Evolutionary conservation across 2,888 invertebrate species (phyloP).

Genomic region (Troides helena): DNA sequence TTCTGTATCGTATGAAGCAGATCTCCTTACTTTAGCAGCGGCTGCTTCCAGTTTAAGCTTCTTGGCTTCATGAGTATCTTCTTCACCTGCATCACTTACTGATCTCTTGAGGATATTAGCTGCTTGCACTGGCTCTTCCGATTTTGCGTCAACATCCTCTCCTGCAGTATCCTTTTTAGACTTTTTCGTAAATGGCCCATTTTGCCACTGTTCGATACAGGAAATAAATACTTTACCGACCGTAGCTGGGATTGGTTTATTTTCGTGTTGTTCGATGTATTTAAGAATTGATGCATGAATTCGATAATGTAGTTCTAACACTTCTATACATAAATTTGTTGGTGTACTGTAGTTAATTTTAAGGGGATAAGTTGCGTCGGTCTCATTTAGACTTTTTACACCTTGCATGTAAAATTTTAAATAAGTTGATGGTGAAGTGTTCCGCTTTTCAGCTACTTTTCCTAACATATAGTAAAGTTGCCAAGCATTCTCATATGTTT

Average conservation of each 20-base stretch:
- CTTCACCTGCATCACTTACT: constrained; percentile 71
- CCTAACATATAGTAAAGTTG: constrained; percentile 97
- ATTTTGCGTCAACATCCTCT: constrained; percentile 52
- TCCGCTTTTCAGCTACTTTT: constrained; percentile 94
- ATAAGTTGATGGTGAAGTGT: constrained; percentile 86
- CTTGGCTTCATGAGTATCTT: constrained; percentile 66
- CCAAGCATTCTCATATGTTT: constrained; percentile 92
- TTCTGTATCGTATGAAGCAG: constrained; percentile 72
- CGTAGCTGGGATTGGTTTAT: constrained; percentile 82
- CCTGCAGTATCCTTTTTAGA: constrained; percentile 50
- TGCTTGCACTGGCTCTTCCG: constrained; percentile 56
- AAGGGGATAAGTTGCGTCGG: constrained; percentile 90
- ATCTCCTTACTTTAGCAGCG: constrained; percentile 69
- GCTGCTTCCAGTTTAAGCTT: constrained; percentile 65
- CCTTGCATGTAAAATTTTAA: constrained; percentile 91
- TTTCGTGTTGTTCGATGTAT: constrained; percentile 88
- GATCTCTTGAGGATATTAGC: constrained; percentile 74
- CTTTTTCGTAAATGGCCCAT: constrained; percentile 66
- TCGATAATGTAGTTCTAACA: constrained; percentile 91
- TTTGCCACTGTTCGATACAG: constrained; percentile 76
- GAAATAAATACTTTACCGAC: constrained; percentile 81
- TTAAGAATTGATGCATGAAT: constrained; percentile 94
- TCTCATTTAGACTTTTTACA: constrained; percentile 87
- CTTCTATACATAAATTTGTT: constrained; percentile 91
- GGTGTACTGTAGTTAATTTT: constrained; percentile 93